A percentile compares a stretch with the other conserved stretches of the same genome.
phyloP scores from a whole-genome alignment of 1,140 invertebrate genomes.

The Meloidogyne exigua region DNA sequence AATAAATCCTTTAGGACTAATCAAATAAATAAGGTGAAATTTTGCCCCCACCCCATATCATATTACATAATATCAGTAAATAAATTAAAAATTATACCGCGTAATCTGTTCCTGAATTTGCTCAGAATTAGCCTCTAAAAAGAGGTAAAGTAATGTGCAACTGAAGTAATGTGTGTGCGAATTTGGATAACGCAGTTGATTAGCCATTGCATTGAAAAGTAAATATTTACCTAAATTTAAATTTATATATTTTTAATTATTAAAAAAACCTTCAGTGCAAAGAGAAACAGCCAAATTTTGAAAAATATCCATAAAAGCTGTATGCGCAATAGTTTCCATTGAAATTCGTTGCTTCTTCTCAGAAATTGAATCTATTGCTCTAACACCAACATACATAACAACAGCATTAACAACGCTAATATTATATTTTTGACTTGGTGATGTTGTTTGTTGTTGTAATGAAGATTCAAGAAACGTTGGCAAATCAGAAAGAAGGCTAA shows the following conservation, averaged over 20 bases:
- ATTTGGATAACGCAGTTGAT: constrained; percentile 96
- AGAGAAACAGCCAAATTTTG: constrained; percentile 95
- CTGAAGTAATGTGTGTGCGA: constrained; percentile 99
- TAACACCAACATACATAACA: constrained; percentile 92
- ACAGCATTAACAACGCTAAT: constrained; percentile 93
- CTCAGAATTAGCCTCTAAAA: constrained; percentile 94
- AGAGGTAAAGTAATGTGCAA: constrained; percentile 90
- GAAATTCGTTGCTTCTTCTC: constrained; percentile 74
- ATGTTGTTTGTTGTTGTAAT: constrained; percentile 64
- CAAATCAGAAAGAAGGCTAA: constrained; percentile 89
- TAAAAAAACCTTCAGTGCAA: constrained; percentile 82
- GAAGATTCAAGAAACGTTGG: constrained; percentile 74
- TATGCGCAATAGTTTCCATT: constrained; percentile 88
- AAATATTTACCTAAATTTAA: constrained; percentile 75
- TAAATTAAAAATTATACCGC: constrained; percentile 62
- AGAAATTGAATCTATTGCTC: constrained; percentile 76
- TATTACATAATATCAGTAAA: no score
- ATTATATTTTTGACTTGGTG: constrained; percentile 84
- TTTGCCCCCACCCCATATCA: no score
- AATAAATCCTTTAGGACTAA: neutral
- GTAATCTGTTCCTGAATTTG: constrained; percentile 83
- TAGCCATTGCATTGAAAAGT: constrained; percentile 95
- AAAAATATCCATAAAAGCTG: constrained; percentile 98
- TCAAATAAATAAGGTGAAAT: no score
- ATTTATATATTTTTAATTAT: constrained; percentile 28